Evolutionary conservation across 2,113 vertebrate genomes (phyloP).

Genomic region (Aythya baeri): DNA sequence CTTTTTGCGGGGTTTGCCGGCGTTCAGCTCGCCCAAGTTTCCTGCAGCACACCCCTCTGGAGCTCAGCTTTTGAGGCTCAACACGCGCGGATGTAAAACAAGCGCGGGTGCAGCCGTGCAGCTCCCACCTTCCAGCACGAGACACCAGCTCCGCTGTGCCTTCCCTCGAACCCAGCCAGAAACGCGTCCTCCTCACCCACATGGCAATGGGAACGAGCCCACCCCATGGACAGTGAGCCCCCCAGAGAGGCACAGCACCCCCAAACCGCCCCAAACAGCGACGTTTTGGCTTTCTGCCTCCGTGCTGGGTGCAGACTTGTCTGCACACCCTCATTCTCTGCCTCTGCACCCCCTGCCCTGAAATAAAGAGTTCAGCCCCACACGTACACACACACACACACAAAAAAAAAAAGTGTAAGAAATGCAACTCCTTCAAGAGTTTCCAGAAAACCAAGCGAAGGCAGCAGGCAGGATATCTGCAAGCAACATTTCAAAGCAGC

Average conservation of each 20-base stretch:
- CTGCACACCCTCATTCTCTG: neutral
- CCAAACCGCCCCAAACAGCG: neutral
- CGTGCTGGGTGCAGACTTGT: neutral
- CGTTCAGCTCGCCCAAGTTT: neutral
- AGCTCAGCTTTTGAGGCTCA: neutral
- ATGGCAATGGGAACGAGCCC: neutral
- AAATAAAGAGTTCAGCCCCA: neutral
- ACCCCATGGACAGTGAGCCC: neutral
- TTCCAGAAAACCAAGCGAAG: neutral
- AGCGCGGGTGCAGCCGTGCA: neutral
- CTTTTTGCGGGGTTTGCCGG: neutral
- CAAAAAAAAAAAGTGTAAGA: neutral
- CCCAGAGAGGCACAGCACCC: neutral
- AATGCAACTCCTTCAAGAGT: slow-evolving; percentile 1
- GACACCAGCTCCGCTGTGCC: neutral
- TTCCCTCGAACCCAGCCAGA: neutral
- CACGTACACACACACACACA: neutral
- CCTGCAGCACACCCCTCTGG: neutral
- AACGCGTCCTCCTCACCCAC: neutral
- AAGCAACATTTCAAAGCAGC: slow-evolving; percentile 19
- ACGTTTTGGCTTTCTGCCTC: neutral
- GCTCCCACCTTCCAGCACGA: neutral
- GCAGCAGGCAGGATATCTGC: neutral
- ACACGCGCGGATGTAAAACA: neutral
- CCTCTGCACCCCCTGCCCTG: neutral